Evolutionary conservation across 2,888 invertebrate genomes (phyloP).

Genomic region (Dryomyza anilis): DNA sequence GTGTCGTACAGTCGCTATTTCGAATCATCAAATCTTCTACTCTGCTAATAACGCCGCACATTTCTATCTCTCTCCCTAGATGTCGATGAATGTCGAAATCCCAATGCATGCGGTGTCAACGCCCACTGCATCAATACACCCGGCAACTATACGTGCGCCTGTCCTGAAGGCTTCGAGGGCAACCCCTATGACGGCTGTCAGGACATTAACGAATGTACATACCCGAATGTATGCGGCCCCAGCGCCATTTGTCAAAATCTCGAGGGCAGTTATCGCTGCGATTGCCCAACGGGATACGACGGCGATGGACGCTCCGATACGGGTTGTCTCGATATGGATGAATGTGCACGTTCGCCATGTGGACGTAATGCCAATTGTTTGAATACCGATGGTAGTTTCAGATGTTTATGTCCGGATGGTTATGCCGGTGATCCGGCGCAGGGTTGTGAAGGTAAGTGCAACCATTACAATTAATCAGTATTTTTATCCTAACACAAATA

Average conservation of each 20-base stretch:
- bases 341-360: constrained; percentile 76
- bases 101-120: constrained; percentile 80
- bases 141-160: constrained; percentile 87
- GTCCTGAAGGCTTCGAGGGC: constrained; percentile 82
- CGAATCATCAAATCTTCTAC: too few species aligned
- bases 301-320: constrained; percentile 74
- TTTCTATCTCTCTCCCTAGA: constrained; percentile 64
- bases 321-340: constrained; percentile 77
- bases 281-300: constrained; percentile 81
- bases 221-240: constrained; percentile 74
- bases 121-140: constrained; percentile 81
- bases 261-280: constrained; percentile 81
- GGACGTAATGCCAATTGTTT: constrained; percentile 80
- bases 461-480: too few species aligned
- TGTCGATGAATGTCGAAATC: constrained; percentile 84
- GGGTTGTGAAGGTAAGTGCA: constrained; percentile 74
- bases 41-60: too few species aligned
- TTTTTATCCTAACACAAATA: neutral
- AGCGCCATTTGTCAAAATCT: constrained; percentile 81
- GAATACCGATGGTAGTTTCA: constrained; percentile 78
- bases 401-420: constrained; percentile 83
- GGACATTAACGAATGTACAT: constrained; percentile 83
- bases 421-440: constrained; percentile 79
- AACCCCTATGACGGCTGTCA: constrained; percentile 80
- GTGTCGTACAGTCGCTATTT: neutral